These are phyloP conservation scores for Austrolebias charrua DNA, from an alignment of 2,797 vertebrate genomes.

Conservation along the genomic window DNA sequence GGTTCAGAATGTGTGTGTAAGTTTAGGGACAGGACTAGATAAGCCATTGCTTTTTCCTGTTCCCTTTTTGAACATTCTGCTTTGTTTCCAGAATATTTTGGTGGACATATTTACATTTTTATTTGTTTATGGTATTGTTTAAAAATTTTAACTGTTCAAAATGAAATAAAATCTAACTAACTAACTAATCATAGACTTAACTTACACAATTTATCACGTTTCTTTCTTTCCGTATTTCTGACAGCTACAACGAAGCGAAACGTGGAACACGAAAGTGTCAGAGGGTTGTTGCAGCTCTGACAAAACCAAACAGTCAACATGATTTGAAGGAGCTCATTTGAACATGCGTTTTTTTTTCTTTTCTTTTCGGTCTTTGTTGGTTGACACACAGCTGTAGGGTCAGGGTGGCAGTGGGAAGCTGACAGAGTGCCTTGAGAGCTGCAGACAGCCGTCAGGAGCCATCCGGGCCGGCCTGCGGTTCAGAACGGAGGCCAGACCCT, in stretches of 20 bases:
- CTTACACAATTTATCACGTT: not conserved
- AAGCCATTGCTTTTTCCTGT: too few species aligned
- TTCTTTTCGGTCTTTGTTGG: constrained; percentile 3
- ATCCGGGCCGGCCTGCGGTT: constrained; percentile 18
- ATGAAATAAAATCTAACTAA: too few species aligned
- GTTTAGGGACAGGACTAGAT: too few species aligned
- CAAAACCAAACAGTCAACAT: not conserved
- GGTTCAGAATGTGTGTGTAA: too few species aligned
- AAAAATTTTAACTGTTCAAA: too few species aligned
- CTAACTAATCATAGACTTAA: not conserved
- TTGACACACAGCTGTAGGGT: constrained; percentile 32
- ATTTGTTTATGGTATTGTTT: too few species aligned
- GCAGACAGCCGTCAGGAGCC: constrained; percentile 20
- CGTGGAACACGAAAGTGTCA: not conserved
- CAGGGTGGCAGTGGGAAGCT: constrained; percentile 33
- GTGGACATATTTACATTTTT: too few species aligned
- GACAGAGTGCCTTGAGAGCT: constrained; percentile 27
- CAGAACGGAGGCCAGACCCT: constrained; percentile 18
- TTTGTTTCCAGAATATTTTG: too few species aligned
- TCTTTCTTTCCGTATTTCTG: not conserved
- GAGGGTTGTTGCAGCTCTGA: not conserved
- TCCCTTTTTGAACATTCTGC: too few species aligned
- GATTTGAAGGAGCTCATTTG: constrained; percentile 17
- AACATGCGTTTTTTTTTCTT: constrained; percentile 7
- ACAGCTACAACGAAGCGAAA: constrained; percentile 8